Conservation (phyloP, 2,888 invertebrate genomes). For the Euzetes globulus region DNA sequence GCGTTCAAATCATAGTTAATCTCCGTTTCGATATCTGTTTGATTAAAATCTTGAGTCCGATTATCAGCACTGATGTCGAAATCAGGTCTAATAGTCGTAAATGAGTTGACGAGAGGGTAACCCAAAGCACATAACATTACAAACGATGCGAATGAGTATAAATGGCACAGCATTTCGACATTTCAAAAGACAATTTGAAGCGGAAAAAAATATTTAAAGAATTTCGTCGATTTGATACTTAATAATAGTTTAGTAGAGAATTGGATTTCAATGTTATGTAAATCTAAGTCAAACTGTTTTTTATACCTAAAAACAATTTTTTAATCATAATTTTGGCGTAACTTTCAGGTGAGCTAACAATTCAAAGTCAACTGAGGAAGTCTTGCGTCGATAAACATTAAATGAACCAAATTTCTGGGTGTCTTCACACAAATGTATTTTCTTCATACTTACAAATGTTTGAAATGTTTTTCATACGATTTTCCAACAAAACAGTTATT, state of each 20-base stretch:
- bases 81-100: background rate
- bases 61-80: background rate
- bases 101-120: conserved; percentile 10
- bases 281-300: background rate
- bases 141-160: conserved; percentile 16
- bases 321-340: background rate
- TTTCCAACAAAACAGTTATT: background rate
- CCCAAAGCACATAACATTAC: conserved; percentile 9
- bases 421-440: conserved; percentile 22
- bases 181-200: background rate
- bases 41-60: background rate
- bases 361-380: conserved; percentile 15
- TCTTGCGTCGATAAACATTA: conserved; percentile 28
- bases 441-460: background rate
- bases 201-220: background rate
- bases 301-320: background rate
- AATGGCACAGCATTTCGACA: conserved; percentile 26
- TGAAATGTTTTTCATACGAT: background rate
- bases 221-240: too few species aligned
- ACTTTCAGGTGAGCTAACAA: background rate
- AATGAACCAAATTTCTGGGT: conserved; percentile 30
- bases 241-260: background rate
- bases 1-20: background rate
- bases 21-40: background rate
- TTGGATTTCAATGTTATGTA: background rate